These are phyloP conservation scores for Chloebia gouldiae DNA, from an alignment of 2,113 vertebrate genomes.

Conservation along the genomic window DNA sequence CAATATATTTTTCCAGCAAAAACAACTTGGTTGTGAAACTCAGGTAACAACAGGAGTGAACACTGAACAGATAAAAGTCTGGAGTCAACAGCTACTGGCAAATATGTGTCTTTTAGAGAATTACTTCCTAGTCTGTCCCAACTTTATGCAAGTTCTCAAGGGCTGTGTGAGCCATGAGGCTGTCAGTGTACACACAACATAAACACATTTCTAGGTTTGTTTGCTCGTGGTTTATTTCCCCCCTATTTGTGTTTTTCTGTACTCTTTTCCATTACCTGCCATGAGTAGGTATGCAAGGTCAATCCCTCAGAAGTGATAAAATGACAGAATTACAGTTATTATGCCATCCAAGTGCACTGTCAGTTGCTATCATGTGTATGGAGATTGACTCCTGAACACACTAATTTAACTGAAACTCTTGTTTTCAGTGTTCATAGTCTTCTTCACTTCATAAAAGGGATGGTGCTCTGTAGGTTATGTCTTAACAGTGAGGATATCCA, in stretches of 20 bases:
- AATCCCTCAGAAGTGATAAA: neutral
- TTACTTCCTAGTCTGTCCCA: neutral
- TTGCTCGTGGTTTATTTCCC: fast-evolving
- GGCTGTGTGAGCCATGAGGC: neutral
- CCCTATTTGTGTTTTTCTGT: neutral
- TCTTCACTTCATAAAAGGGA: neutral
- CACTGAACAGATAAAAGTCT: neutral
- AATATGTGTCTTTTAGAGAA: neutral
- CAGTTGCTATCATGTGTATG: neutral
- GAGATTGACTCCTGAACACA: neutral
- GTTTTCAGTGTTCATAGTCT: neutral
- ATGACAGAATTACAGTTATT: neutral
- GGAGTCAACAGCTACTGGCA: neutral
- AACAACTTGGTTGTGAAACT: neutral
- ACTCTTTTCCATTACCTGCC: neutral
- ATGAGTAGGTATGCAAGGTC: neutral
- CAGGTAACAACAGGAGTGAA: fast-evolving
- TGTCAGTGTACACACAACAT: neutral
- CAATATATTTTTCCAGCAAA: neutral
- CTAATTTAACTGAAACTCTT: neutral
- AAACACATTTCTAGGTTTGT: neutral
- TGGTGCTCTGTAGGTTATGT: neutral
- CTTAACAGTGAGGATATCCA: fast-evolving
- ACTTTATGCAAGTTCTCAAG: neutral
- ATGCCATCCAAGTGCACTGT: neutral